Evolutionary conservation across 2,113 vertebrate species (phyloP), one percentile per base, ranked within the genome.

Genomic region (Nestor notabilis): DNA sequence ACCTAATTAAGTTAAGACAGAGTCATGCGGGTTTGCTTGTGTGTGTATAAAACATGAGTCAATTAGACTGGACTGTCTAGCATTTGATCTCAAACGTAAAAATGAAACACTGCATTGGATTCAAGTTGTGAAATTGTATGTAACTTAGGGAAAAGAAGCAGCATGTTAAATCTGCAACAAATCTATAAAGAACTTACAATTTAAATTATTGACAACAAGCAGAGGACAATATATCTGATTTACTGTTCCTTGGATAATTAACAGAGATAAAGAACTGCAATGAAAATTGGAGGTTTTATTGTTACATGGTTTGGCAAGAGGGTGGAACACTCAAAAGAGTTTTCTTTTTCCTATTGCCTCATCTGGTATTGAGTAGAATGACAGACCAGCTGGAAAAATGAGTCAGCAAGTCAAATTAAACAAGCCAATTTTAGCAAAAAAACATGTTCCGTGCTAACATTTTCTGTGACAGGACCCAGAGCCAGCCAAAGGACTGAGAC

Each of bases 401-500:
- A 96, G 97, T 97, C 95, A 96, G 95, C 92, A 96, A 97, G 96
- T 94, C 88, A 93, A 95, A 97, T 78, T 90, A 95, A 97, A 92
- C 55, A 87, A 91, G 72, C 65, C 87, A 92, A 78, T 91, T 95
- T 95, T 95, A 91, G 72, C 1, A 47, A 86, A 83, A 89, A 93
- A 84, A 35, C 52, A 95, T 82, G 5, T 4, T 87, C 50, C 47
- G 17, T 50, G 24, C 55, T 94, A 92, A 92, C 8, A 41, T 74
- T 78, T 87, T 94, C 63, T 95, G n/a, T 46, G 43, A 55, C 25
- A 92, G 46, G 55, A 84, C 39, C 6, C 39, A 83, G 46, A 91
- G 68, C 66, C 63, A 92, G 79, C 53, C 72, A 87, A 86, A 92
- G 31, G 50, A 89, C n/a, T 81, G 46, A 87, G 46, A 70, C 46